Conservation (phyloP, 2,888 invertebrate species). For the Acrocyrtus sp. region DNA sequence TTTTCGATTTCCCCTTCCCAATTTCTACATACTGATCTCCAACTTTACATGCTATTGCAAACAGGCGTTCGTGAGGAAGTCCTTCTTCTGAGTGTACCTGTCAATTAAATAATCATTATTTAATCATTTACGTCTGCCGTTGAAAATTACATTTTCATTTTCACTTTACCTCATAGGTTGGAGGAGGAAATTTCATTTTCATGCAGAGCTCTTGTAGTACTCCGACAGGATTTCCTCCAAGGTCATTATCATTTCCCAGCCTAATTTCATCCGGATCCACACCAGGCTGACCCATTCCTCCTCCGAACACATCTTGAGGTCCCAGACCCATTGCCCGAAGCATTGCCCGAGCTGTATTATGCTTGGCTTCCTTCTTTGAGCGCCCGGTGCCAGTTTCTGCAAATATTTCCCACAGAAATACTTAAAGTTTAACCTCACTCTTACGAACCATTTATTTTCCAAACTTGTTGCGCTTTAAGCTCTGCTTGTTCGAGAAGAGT, state of each 20-base stretch:
- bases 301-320: conserved; percentile 48
- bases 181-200: conserved; percentile 95
- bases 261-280: conserved; percentile 44
- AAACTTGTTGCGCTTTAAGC: background rate
- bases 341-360: conserved; percentile 91
- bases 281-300: conserved; percentile 52
- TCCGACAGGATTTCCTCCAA: conserved; percentile 89
- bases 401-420: conserved; percentile 18
- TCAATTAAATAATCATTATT: conserved; percentile 2
- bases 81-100: conserved; percentile 79
- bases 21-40: conserved; percentile 61
- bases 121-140: background rate
- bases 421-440: background rate
- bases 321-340: conserved; percentile 75
- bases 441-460: background rate
- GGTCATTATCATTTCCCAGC: conserved; percentile 48
- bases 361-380: conserved; percentile 97
- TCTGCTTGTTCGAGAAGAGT: background rate
- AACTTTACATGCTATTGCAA: conserved; percentile 91
- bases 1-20: conserved; percentile 94
- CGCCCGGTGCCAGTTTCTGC: conserved; percentile 90
- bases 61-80: conserved; percentile 92
- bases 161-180: conserved; percentile 88
- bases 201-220: conserved; percentile 93
- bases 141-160: conserved; percentile 9